These are phyloP conservation scores for Lepidocolaptes lacrymiger DNA, from an alignment of 2,797 vertebrate genomes.

Conservation along the genomic window DNA sequence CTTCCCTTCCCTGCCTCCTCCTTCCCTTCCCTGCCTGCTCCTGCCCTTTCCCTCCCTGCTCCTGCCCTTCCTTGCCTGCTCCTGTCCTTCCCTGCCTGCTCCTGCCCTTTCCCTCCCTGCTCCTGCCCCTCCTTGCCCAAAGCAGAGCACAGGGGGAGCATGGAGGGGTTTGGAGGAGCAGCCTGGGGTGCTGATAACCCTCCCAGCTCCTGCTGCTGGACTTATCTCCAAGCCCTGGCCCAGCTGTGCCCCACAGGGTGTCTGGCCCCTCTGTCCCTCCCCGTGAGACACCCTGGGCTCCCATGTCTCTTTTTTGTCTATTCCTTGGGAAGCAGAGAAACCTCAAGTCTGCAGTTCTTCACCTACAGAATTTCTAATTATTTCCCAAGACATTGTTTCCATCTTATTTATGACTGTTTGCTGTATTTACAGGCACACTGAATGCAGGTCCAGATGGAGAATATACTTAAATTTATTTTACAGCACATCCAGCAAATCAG, in stretches of 20 bases:
- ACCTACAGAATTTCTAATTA: background rate
- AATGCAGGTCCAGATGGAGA: background rate
- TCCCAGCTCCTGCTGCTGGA: fast-evolving
- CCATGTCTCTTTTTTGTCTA: fast-evolving
- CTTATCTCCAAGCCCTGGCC: background rate
- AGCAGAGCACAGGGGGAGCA: background rate
- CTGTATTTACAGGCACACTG: background rate
- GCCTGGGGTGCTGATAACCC: background rate
- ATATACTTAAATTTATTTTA: background rate
- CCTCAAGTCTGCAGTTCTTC: background rate
- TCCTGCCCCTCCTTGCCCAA: no score
- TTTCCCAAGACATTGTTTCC: background rate
- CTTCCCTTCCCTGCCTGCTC: background rate
- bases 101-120: no score
- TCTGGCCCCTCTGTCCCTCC: background rate
- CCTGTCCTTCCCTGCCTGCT: background rate
- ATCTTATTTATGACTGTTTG: background rate
- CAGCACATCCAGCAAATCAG: background rate
- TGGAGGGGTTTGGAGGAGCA: background rate
- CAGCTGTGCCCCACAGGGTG: background rate
- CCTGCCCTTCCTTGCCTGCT: background rate
- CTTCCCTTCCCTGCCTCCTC: background rate
- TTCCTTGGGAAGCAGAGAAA: background rate
- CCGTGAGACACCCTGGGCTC: background rate
- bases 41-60: background rate